phyloP scores from a whole-genome alignment of 2,888 invertebrate species.

The Cataglyphis altisquamis region DNA sequence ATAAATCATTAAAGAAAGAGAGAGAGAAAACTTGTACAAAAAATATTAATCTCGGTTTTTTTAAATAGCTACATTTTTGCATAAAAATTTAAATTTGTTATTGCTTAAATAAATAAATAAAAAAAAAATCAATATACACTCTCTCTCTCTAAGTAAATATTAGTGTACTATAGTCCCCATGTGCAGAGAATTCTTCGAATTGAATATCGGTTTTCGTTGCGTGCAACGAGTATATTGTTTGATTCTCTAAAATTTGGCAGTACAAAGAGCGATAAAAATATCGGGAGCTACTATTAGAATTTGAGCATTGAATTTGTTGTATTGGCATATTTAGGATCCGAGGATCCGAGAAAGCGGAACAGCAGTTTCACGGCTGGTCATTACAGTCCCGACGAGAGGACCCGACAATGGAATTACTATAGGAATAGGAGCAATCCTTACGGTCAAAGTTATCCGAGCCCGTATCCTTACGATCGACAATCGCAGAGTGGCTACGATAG shows the following conservation, averaged over 20 bases:
- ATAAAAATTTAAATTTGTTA: background rate
- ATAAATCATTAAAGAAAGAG: background rate
- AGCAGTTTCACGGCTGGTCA: background rate
- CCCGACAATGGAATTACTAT: background rate
- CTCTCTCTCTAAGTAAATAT: background rate
- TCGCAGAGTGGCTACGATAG: constrained; percentile 32
- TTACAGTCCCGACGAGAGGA: constrained; percentile 36
- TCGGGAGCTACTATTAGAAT: constrained; percentile 19
- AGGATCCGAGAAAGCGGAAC: constrained; percentile 61
- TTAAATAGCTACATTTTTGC: background rate
- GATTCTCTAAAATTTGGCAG: constrained; percentile 33
- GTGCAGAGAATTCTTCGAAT: constrained; percentile 25
- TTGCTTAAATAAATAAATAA: background rate
- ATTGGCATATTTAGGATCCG: constrained; percentile 51
- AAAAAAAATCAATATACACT: background rate
- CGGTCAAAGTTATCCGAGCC: background rate
- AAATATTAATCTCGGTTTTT: background rate
- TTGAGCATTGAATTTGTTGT: background rate
- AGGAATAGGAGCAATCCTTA: constrained; percentile 35
- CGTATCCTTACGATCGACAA: constrained; percentile 41
- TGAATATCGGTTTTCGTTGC: constrained; percentile 26
- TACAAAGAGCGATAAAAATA: constrained; percentile 14
- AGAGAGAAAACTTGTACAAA: background rate
- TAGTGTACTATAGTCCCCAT: background rate
- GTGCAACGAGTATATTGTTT: constrained; percentile 16